Base-by-base conservation (phyloP, 1,140 invertebrate species). In the Ctenoplectra terminalis region DNA sequence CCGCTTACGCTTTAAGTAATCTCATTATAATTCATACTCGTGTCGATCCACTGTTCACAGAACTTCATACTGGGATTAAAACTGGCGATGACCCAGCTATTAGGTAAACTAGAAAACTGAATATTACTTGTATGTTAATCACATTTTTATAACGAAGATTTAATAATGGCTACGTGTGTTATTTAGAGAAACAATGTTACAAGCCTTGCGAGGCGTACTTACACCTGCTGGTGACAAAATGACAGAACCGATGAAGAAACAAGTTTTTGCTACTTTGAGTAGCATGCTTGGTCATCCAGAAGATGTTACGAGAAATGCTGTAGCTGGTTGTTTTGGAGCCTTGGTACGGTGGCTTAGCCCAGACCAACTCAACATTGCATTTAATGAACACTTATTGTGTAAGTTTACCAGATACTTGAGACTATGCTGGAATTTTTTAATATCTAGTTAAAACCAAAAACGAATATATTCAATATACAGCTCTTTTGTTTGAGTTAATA, bases 21-120 rank as follows among this genome's bases (percentile, higher is more conserved):
- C 95, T 99, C 1, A 98, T 99, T 76, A 94, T 97, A 1, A 99
- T 99, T 86, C 98, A 99, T 93, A 97, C 96, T 29, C 95, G 97
- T 79, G 96, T 97, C 1, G 97, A 98, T 95, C 97, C 98, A 9
- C 94, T 99, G 4, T 99, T 99, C 93, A 96, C 96, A 40, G 99
- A 99, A 92, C 94, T 99, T 83, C 97, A 98, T 90, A 97, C 96
- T 90, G 96, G 96, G 46, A 96, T 99, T 43, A 98, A 98, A 93
- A 96, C 95, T 85, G 94, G 96, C 0, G 98, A 99, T 90, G 98
- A 99, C 93, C 95, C 96, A 54, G 94, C 95, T 63, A 95, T 99
- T 63, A 96, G 96, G 95, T 96, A 92, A 54, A 70, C 1, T 1
- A 54, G 54, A 40, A 40, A 3, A 40, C 56, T n/a, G 2, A 17